phyloP scores from a whole-genome alignment of 2,797 vertebrate genomes.

The Meriones psammophilus region DNA sequence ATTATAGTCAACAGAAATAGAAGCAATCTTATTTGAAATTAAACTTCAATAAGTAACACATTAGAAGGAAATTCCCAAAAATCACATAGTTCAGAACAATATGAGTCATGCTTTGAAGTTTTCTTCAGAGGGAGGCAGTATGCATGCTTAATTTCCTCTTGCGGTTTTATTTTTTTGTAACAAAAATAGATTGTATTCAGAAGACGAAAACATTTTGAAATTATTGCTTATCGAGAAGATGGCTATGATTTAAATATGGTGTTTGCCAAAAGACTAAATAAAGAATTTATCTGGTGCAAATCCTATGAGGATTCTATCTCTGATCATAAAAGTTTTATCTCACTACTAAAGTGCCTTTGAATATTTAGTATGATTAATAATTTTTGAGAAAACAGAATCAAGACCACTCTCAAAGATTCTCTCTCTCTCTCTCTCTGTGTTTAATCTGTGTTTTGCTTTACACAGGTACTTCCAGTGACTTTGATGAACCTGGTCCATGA shows the following conservation, averaged over 20 bases:
- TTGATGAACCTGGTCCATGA: not conserved
- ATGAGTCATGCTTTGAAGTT: not conserved
- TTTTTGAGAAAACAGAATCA: not conserved
- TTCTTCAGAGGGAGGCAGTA: not conserved
- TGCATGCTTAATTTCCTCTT: not conserved
- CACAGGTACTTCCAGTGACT: not conserved
- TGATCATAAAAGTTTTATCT: not conserved
- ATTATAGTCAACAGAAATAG: not conserved
- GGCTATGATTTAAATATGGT: not conserved
- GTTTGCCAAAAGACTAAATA: not conserved
- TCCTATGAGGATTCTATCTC: not conserved
- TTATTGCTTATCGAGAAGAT: not conserved
- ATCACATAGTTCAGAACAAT: slow-evolving; percentile 22
- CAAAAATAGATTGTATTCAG: not conserved
- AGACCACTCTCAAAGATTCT: not conserved
- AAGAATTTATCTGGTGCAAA: not conserved
- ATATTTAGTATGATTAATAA: not conserved
- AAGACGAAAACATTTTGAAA: not conserved
- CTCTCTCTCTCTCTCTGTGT: not conserved
- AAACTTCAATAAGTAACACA: not conserved
- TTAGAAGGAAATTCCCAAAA: not conserved
- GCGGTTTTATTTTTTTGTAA: not conserved
- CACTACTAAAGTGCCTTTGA: not conserved
- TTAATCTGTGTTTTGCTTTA: not conserved
- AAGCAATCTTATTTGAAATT: slow-evolving; percentile 2